Conservation (phyloP, 2,888 invertebrate species). For the Acholoe squamosa region DNA sequence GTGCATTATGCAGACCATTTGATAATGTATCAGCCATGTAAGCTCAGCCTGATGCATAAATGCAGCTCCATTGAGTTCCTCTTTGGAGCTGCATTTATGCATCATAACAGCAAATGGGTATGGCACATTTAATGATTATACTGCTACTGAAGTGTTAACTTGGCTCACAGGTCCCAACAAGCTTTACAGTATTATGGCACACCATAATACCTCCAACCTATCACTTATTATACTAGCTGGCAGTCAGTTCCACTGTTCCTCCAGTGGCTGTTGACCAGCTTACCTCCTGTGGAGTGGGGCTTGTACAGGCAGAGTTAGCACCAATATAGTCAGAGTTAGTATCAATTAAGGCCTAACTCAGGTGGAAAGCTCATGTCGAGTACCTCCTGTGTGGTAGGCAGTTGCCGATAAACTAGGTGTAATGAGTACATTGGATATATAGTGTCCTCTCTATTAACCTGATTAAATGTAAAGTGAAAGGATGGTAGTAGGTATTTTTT, state of each 20-base stretch:
- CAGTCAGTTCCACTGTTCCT: not conserved
- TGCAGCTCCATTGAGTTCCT: no score
- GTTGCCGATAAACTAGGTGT: not conserved
- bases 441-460: no score
- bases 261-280: not conserved
- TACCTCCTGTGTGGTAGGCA: not conserved
- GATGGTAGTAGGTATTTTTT: no score
- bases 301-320: not conserved
- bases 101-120: no score
- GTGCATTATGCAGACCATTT: no score
- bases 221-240: slow-evolving; percentile 10
- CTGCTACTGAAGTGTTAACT: no score
- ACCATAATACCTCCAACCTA: not conserved
- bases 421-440: no score
- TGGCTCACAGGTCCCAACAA: not conserved
- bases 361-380: not conserved
- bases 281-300: not conserved
- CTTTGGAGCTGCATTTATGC: no score
- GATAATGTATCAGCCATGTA: no score
- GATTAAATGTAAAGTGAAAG: no score
- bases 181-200: not conserved
- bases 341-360: not conserved
- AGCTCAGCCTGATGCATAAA: no score
- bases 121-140: no score
- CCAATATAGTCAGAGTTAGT: not conserved